Evolutionary conservation across 2,113 vertebrate genomes (phyloP).

Genomic region (Psittacara wagleri): DNA sequence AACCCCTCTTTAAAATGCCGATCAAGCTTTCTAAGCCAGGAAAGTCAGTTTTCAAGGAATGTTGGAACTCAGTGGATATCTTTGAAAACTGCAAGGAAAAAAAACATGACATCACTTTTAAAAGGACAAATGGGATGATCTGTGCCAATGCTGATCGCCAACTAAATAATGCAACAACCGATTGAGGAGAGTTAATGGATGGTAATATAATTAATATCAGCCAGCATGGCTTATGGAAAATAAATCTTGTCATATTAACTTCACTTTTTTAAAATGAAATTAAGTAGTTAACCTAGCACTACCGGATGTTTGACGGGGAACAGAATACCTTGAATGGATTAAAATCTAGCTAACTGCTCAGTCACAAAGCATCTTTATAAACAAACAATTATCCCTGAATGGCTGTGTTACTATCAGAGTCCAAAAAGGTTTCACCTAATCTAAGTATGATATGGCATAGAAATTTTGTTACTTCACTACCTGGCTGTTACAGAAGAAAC

Average conservation of each 20-base stretch:
- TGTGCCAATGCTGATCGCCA: background rate
- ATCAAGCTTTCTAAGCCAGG: background rate
- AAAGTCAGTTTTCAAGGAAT: background rate
- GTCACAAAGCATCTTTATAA: background rate
- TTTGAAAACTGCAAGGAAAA: background rate
- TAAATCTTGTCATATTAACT: slow-evolving; percentile 6
- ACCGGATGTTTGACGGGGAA: background rate
- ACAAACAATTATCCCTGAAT: background rate
- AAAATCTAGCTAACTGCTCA: background rate
- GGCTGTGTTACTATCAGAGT: fast-evolving
- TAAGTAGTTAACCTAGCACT: background rate
- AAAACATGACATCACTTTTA: background rate
- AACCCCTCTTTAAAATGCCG: background rate
- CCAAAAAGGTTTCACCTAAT: background rate
- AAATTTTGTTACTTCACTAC: background rate
- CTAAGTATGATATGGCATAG: background rate
- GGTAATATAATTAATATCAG: background rate
- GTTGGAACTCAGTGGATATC: background rate
- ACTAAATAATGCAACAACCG: background rate
- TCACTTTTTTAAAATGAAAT: background rate
- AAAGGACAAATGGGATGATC: background rate
- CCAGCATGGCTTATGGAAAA: background rate
- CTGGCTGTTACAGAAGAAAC: background rate
- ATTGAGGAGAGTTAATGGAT: background rate
- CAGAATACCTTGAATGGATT: background rate